Conservation (phyloP, 2,888 invertebrate genomes). For the Drosophila diplacantha region DNA sequence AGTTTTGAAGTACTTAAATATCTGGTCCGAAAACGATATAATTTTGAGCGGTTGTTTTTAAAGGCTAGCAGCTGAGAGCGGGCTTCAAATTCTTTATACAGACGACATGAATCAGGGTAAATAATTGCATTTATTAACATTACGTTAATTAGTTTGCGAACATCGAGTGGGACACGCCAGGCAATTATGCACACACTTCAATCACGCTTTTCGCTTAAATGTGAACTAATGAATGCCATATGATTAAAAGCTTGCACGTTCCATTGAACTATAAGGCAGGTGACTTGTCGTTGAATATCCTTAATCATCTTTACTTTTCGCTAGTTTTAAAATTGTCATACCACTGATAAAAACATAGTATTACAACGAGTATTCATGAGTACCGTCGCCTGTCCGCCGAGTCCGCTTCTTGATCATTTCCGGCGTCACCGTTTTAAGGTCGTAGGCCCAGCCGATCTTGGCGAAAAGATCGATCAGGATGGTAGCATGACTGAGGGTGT, state of each 20-base stretch:
- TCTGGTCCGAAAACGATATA: too few species aligned
- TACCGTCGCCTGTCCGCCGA: slow-evolving; percentile 85
- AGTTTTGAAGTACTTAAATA: too few species aligned
- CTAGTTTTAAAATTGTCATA: too few species aligned
- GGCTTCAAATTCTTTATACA: background rate
- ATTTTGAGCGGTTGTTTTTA: too few species aligned
- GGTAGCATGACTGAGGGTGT: slow-evolving; percentile 85
- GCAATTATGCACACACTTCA: slow-evolving; percentile 2
- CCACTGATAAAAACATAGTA: background rate
- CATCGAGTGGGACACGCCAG: background rate
- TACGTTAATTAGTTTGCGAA: background rate
- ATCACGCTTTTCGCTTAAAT: background rate
- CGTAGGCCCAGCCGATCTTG: slow-evolving; percentile 91
- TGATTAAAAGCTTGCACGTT: background rate
- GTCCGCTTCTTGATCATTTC: slow-evolving; percentile 85
- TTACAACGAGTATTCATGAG: slow-evolving; percentile 78
- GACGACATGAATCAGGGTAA: background rate
- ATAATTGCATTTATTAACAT: background rate
- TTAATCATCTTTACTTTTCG: background rate
- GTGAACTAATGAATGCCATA: background rate
- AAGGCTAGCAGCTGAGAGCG: background rate
- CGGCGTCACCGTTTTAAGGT: slow-evolving; percentile 87
- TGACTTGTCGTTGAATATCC: background rate
- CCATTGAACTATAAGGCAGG: background rate
- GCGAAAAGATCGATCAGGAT: slow-evolving; percentile 89